Evolutionary conservation across 1,140 invertebrate genomes (phyloP).

Genomic region (Samia ricini): DNA sequence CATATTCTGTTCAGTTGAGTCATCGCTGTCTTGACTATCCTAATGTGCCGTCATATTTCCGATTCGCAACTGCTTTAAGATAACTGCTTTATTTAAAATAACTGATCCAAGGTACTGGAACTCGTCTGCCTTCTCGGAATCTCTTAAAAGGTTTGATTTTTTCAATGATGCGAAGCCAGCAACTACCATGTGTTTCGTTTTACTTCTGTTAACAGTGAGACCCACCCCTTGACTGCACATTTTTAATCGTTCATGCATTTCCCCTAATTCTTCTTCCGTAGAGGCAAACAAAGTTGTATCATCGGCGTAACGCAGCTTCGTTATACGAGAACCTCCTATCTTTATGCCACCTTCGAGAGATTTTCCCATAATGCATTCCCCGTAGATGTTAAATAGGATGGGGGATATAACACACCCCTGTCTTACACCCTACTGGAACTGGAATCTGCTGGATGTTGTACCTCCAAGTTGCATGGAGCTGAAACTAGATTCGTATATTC

Average conservation of each 20-base stretch:
- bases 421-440: conserved; percentile 18
- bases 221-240: background rate
- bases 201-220: background rate
- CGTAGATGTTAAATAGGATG: conserved; percentile 24
- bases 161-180: background rate
- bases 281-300: no score
- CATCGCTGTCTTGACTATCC: no score
- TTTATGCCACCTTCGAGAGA: no score
- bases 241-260: background rate
- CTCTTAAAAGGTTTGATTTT: no score
- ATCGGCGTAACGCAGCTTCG: no score
- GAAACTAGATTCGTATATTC: conserved; percentile 8
- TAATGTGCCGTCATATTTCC: no score
- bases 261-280: background rate
- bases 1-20: no score
- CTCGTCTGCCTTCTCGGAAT: no score
- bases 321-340: no score
- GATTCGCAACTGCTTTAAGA: no score
- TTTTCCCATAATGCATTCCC: conserved; percentile 19
- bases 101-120: no score
- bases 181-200: background rate
- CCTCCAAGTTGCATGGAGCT: conserved; percentile 10
- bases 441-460: conserved; percentile 8
- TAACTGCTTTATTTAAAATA: no score
- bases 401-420: conserved; percentile 22